Evolutionary conservation across 2,797 vertebrate species (phyloP), one percentile per base, ranked within the genome.

Genomic region (Galaxias olidus): DNA sequence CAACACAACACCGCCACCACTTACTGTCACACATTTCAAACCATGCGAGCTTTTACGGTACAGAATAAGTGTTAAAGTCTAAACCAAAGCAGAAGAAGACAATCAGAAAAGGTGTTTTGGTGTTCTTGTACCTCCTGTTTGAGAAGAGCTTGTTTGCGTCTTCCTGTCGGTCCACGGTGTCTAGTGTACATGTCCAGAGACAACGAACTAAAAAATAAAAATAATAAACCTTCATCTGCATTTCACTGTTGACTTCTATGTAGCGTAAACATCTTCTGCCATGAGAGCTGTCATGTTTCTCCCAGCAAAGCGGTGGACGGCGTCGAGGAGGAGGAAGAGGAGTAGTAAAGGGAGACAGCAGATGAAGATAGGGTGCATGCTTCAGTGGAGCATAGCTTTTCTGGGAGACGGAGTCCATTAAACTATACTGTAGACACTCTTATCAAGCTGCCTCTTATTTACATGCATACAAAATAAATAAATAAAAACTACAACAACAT

Each of bases 361-460:
- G 65, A 41, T 72, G 54, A 57, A 50, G 77, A 74, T 76, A 43
- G 54, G 87, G 87, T 79, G 78, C 75, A 88, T 84, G 87, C 72
- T 88, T 89, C 89, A 90, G 66, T 90, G 87, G 85, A 90, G 88
- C 89, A 85, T 79, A 75, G 86, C 89, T 71, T 61, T 72, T 77
- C 77, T 83, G 87, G 82, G 83, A 88, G 79, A 82, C 81, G 69
- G 73, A 56, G 71, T 87, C 80, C 78, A 86, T 87, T 88, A 83
- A 86, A 84, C 74, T 77, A 83, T 48, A 84, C 74, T 77, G 82
- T 48, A 83, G 72, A 77, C 79, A 86, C 79, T 69, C 82, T 73
- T 68, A 81, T 78, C 71, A 71, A 10, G 46, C 73, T 79, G 78
- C 75, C 74, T 83, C 58, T 79, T 68, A 77, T 74, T 86, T 67